Evolutionary conservation across 2,797 vertebrate species (phyloP).

Genomic region (Falco columbarius): DNA sequence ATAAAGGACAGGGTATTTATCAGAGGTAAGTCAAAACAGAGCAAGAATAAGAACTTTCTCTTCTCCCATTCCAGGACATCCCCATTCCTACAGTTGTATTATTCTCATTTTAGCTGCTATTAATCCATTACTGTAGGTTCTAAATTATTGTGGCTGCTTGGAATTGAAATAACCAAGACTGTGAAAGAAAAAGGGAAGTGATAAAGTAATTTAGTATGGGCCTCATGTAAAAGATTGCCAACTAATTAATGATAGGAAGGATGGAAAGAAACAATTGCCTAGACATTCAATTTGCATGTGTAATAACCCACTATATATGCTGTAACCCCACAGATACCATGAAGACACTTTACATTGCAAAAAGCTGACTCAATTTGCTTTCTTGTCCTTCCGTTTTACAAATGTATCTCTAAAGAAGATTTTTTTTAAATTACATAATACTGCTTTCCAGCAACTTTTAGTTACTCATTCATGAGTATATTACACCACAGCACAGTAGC

Average conservation of each 20-base stretch:
- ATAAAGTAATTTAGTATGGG: not conserved
- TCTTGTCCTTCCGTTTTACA: not conserved
- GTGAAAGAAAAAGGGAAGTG: not conserved
- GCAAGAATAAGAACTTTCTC: not conserved
- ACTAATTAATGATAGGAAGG: not conserved
- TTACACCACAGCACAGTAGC: not conserved
- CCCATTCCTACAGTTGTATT: not conserved
- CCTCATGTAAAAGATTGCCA: not conserved
- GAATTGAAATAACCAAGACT: not conserved
- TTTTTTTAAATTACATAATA: not conserved
- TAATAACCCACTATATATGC: not conserved
- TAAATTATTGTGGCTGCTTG: not conserved
- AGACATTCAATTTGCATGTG: not conserved
- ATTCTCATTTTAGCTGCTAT: not conserved
- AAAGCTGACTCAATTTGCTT: not conserved
- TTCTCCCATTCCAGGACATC: not conserved
- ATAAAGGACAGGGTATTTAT: not conserved
- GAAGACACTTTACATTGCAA: not conserved
- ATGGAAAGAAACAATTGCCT: not conserved
- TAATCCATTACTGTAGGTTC: not conserved
- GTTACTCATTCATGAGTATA: not conserved
- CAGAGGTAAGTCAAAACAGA: not conserved
- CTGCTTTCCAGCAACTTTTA: not conserved
- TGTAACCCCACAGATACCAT: not conserved
- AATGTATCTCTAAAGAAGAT: not conserved